These are phyloP conservation scores for Apamea anceps DNA, from an alignment of 2,888 invertebrate species.

Conservation along the genomic window DNA sequence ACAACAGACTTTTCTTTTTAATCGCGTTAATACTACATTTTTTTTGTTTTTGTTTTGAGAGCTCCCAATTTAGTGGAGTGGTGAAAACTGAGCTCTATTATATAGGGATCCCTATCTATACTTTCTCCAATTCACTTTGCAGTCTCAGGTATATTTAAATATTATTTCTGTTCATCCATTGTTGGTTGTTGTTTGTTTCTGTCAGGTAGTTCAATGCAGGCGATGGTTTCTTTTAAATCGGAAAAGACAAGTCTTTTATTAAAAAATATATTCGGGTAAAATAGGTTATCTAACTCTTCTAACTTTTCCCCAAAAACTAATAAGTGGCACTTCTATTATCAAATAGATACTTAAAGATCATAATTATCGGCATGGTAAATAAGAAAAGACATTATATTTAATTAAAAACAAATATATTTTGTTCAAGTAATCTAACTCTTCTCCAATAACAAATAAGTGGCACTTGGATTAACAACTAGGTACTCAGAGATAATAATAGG, in stretches of 20 bases:
- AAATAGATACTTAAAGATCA: no score
- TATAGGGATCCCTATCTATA: not conserved
- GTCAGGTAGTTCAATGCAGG: not conserved
- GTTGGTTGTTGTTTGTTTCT: not conserved
- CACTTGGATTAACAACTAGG: not conserved
- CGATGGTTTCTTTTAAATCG: not conserved
- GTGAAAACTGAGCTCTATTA: not conserved
- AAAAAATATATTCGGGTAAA: not conserved
- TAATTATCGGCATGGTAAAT: no score
- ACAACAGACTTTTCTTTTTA: not conserved
- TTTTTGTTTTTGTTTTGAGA: not conserved
- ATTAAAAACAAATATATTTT: no score
- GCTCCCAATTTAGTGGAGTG: no score
- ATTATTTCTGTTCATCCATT: not conserved
- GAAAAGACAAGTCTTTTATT: not conserved
- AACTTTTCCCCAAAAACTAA: not conserved
- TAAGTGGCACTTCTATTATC: no score
- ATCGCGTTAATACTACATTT: not conserved
- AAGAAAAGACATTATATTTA: no score
- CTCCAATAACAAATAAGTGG: not conserved
- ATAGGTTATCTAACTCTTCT: not conserved
- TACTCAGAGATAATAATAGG: not conserved
- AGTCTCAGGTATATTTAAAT: not conserved
- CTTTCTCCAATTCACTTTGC: not conserved
- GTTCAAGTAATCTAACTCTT: no score